Conservation (phyloP, 1,140 invertebrate genomes). For the Zaprionus lachaisei region DNA sequence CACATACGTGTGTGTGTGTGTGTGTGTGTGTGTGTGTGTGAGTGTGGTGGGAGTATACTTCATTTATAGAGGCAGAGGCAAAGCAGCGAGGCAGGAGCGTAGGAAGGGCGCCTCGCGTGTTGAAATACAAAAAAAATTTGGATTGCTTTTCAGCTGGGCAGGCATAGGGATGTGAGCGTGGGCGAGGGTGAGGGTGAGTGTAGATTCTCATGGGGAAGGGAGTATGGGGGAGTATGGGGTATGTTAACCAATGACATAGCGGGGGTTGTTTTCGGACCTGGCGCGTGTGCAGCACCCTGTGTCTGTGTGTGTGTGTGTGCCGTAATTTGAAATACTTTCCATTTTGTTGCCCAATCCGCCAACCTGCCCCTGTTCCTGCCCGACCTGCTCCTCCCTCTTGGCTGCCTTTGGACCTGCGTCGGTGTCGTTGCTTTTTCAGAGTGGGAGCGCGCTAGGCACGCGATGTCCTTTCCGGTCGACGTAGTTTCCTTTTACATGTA, state of each 20-base stretch:
- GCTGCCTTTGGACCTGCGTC: slow-evolving; percentile 4
- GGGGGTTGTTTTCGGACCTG: slow-evolving; percentile 55
- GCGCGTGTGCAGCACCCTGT: slow-evolving; percentile 38
- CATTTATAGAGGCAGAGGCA: background rate
- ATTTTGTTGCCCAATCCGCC: slow-evolving; percentile 63
- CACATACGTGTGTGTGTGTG: slow-evolving; percentile 6
- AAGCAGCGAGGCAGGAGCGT: background rate
- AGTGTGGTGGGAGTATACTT: background rate
- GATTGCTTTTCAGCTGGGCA: slow-evolving; percentile 65
- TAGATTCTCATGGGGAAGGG: background rate
- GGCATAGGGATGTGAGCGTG: slow-evolving; percentile 14
- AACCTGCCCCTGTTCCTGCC: slow-evolving; percentile 10
- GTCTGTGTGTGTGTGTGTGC: slow-evolving; percentile 42
- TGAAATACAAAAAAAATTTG: slow-evolving; percentile 64
- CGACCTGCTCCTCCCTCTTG: slow-evolving; percentile 5
- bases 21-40: background rate
- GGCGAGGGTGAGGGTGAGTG: background rate
- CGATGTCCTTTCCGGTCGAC: slow-evolving; percentile 83
- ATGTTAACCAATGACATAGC: slow-evolving; percentile 79
- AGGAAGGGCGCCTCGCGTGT: slow-evolving; percentile 59
- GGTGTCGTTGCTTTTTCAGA: slow-evolving; percentile 38
- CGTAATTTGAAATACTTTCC: slow-evolving; percentile 81
- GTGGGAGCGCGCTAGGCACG: slow-evolving; percentile 69
- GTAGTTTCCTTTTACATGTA: slow-evolving; percentile 74
- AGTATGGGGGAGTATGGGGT: too few relatives aligned